Evolutionary conservation across 2,797 vertebrate genomes (phyloP), one percentile per base, ranked within the genome.

Genomic region (Silurus lanzhouensis): DNA sequence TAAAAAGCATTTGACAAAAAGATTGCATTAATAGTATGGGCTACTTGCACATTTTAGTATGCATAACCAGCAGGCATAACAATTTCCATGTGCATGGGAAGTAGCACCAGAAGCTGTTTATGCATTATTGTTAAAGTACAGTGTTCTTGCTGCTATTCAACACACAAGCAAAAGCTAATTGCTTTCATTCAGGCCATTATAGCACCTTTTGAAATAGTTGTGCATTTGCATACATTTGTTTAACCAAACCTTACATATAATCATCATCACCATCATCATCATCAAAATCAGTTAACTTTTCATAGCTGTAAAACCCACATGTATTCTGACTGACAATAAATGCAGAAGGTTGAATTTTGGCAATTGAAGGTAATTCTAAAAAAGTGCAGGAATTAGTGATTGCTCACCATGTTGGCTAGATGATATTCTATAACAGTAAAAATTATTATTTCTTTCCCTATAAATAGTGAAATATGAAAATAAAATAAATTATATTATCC

Each of bases 261-360:
- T 83, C 27, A 63, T 81, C 25, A 74, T 75, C 38, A 55, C 0
- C 14, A 1, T 76, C 52, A 19, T 38, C 4, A 1, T 57, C 31
- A 58, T 19, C 10, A 27, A 76, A 58, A 76, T 75, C n/a, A 55
- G 22, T n/a, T 71, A 44, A 46, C n/a, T 38, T 38, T 68, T 15
- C 15, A 46, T 25, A 20, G 79, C 52, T 74, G 46, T 84, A 71
- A 71, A 64, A 31, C 25, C 74, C 4, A 27, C 27, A 75, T 63
- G 81, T 72, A 84, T 77, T 83, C 61, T 52, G 27, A 61, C 71
- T 68, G 2, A n/a, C 25, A 81, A 68, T 66, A 74, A 80, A 57
- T 84, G 86, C 76, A 66, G 84, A 86, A 17, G 74, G 76, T 68
- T 87, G 48, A 48, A n/a, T 64, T 89, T 89, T 92, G 87, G 88